Evolutionary conservation across 2,888 invertebrate genomes (phyloP).

Genomic region (Epistrophella euchroma): DNA sequence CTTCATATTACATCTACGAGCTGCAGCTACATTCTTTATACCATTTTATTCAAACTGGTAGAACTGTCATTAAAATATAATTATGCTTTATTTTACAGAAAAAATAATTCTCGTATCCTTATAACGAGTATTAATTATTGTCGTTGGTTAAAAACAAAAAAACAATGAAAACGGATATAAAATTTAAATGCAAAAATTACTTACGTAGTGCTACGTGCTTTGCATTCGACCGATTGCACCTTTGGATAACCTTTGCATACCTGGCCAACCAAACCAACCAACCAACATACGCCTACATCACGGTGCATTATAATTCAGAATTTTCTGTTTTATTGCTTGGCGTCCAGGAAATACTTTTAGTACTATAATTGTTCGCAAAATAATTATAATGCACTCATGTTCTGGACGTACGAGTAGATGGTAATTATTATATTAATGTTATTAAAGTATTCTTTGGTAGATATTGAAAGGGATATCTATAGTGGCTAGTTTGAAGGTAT

Average conservation of each 20-base stretch:
- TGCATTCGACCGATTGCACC: constrained; percentile 27
- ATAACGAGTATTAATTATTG: not conserved
- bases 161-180: constrained; percentile 1
- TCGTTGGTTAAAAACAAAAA: not conserved
- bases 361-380: constrained; percentile 17
- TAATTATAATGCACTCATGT: constrained; percentile 17
- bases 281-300: constrained; percentile 34
- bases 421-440: constrained; percentile 16
- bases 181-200: constrained; percentile 26
- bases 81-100: not conserved
- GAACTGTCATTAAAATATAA: not conserved
- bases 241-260: constrained; percentile 11
- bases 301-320: not conserved
- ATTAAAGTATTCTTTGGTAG: constrained; percentile 8
- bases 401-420: not conserved
- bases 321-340: not conserved
- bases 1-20: no score
- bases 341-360: not conserved
- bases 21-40: no score
- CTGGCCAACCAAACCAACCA: no score
- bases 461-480: constrained; percentile 11
- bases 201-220: not conserved
- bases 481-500: no score
- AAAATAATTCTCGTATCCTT: not conserved
- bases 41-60: not conserved